Base-by-base conservation (phyloP, 2,797 vertebrate genomes). In the Chelon labrosus region DNA sequence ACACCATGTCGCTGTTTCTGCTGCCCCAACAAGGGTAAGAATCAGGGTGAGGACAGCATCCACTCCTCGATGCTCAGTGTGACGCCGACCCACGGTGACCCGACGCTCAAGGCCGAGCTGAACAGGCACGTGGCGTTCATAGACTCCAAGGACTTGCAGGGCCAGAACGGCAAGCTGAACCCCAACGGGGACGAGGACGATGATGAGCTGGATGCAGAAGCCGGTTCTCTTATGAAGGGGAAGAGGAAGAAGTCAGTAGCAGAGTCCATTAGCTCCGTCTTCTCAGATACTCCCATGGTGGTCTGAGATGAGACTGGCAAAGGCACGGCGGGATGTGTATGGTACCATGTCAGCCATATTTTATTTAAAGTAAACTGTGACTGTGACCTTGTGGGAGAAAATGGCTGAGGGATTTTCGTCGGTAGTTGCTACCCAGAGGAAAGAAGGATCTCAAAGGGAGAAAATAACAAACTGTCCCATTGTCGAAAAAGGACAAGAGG, bases 241-340 rank as follows among this genome's bases (percentile, higher is more conserved):
- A 96, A 94, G 86, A 94, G 98, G 89, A 98, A 97, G 94, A 96
- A 97, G 94, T 99, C 98, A 0, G 96, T 98, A 67, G 96, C 96
- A 0, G 97, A 98, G 74, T 99, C 98, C 5, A 96, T 98, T 89
- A 98, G 97, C 87, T 99, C 98, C 0, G 97, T 98, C 79, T 99
- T 99, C 92, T 99, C 98, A 1, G 97, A 99, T 93, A 98, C 97
- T 5, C 97, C 98, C 82, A 98, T 99, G 84, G 97, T 99, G 90
- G 97, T 98, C 89, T 99, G 94, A 95, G 84, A 70, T 46, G 68
- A 73, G 63, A 77, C 38, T 10, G 82, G 75, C 17, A 65, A 64
- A 77, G 56, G 72, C 10, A 37, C 35, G 64, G 75, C 69, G 71
- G 62, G 75, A 80, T 82, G 70, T 75, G 51, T 58, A 61, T 65